Evolutionary conservation across 2,797 vertebrate genomes (phyloP), one percentile per base, ranked within the genome.

Genomic region (Ficedula albicollis): DNA sequence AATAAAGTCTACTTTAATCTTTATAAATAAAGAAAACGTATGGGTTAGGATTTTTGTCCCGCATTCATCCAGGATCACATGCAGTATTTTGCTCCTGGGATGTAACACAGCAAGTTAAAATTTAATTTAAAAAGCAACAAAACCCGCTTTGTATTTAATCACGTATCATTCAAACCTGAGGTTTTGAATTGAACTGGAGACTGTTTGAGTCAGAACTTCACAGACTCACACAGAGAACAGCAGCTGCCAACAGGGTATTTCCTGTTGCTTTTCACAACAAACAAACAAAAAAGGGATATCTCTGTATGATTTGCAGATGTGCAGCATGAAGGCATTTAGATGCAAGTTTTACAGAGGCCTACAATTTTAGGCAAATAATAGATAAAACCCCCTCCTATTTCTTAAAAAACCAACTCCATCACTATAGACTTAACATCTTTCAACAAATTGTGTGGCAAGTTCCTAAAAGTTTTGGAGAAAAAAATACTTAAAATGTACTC

Each of bases 81-180:
- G 75, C 51, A 95, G 52, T 81, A 66, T 94, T 87, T 89, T 80
- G 38, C 87, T 90, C 56, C 94, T 96, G 84, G 76, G 63, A 41
- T 43, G 13, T 55, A 87, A 84, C 39, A 30, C 15, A 46, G n/a
- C 30, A 87, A 81, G 27, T 78, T 63, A 91, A 85, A 93, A 75
- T 85, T 21, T 54, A 77, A 66, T 76, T 18, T 0, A 27, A 1
- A 36, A 66, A 13, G 0, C 11, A 49, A 62, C 10, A 60, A 38
- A 60, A 49, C 27, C 16, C 6, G 41, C 16, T 76, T 92, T 84
- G 23, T 60, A 48, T 83, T 88, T 94, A 90, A 76, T 94, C 29
- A 93, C 20, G 27, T 69, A 39, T 84, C 49, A n/a, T 93, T 59
- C 83, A 90, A 91, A 72, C 58, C 18, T 22, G 27, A 79, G 64